phyloP scores from a whole-genome alignment of 2,113 vertebrate species.

The Mobula hypostoma region DNA sequence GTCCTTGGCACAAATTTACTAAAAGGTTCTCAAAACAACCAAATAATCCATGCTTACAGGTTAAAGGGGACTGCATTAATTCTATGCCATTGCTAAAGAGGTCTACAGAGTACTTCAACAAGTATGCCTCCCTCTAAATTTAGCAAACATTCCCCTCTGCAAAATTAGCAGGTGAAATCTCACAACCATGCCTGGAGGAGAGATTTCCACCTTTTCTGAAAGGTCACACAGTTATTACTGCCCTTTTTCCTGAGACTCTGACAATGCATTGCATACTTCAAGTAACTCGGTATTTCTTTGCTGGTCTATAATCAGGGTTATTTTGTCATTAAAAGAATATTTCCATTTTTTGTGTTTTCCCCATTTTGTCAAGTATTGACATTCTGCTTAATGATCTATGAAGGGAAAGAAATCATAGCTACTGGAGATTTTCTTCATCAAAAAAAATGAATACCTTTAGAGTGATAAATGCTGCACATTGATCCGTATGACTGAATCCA shows the following conservation, averaged over 20 bases:
- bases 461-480: background rate
- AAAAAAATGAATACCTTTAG: background rate
- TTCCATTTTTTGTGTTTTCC: background rate
- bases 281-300: background rate
- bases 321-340: background rate
- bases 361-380: background rate
- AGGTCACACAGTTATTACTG: background rate
- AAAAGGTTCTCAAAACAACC: background rate
- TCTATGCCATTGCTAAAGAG: background rate
- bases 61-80: background rate
- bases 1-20: background rate
- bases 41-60: background rate
- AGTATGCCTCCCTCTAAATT: background rate
- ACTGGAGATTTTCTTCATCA: background rate
- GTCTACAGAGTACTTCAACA: background rate
- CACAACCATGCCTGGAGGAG: background rate
- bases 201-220: background rate
- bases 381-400: background rate
- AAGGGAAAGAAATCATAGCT: background rate
- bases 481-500: constrained; percentile 9
- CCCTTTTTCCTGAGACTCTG: background rate
- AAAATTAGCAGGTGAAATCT: background rate
- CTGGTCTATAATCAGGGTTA: background rate
- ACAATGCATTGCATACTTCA: background rate
- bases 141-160: background rate